Base-by-base conservation (phyloP, 2,888 invertebrate genomes). In the Andrena bucephala region DNA sequence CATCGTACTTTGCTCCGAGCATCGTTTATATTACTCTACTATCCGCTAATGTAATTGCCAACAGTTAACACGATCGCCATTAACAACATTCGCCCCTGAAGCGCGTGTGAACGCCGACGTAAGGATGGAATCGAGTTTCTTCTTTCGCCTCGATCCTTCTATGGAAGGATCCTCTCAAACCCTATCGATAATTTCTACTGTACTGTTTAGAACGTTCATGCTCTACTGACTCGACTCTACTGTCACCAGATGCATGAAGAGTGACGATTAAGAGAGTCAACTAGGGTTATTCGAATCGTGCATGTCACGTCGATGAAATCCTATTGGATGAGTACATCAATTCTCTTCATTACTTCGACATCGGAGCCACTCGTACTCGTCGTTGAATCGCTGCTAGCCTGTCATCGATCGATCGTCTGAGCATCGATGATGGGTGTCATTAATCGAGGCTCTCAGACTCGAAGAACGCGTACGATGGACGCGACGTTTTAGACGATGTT, bases 401-500 rank as follows among this genome's bases (percentile, higher is more conserved):
- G 16, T 65, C 36, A 3, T 50, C 24, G 0, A 33, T 50, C n/a
- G 36, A 42, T 71, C n/a, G n/a, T 24, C 48, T n/a, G 16, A 13
- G 48, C 60, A 20, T 42, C 54, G 5, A 16, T 10, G 42, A 52
- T 31, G 70, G 27, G 52, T 10, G 16, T 8, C 6, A 60, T 66
- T 66, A 52, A 13, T 27, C 36, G 42, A 52, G 65, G 6, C 42
- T 33, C 42, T 5, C 52, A 31, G 60, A 67, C 63, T n/a, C 20
- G 69, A 20, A 3, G 7, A 20, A 24, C 42, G 42, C 42, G 16
- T 16, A 42, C 16, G 71, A 82, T 13, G 52, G 59, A 65, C 63
- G 4, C 16, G 52, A 31, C 7, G 69, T 36, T 29, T 94, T 94
- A 95, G 83, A 95, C 95, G 86, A 95, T 95, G 89, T 95, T 95